These are phyloP conservation scores for Erannis defoliaria DNA, from an alignment of 2,888 invertebrate species.

Conservation along the genomic window DNA sequence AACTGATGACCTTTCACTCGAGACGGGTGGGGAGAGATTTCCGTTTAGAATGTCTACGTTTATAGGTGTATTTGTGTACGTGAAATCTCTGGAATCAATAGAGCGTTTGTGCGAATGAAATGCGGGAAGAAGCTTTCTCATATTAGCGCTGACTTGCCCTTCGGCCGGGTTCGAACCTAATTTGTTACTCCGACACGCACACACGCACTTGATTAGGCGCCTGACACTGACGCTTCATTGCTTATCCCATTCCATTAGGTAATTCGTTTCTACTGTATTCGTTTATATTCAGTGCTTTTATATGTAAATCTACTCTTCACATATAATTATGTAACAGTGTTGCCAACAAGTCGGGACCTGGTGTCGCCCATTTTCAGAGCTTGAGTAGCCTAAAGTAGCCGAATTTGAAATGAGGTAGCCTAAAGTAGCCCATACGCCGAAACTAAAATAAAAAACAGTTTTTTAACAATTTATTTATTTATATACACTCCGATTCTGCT, in stretches of 20 bases:
- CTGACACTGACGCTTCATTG: conserved; percentile 54
- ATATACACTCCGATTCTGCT: too few relatives aligned
- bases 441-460: too few relatives aligned
- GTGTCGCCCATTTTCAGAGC: too few relatives aligned
- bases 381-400: too few relatives aligned
- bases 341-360: too few relatives aligned
- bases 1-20: conserved; percentile 66
- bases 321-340: too few relatives aligned
- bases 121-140: conserved; percentile 31
- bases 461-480: too few relatives aligned
- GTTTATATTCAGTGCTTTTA: conserved; percentile 22
- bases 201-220: conserved; percentile 63
- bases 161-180: conserved; percentile 55
- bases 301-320: not conserved
- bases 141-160: conserved; percentile 47
- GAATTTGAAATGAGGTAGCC: too few relatives aligned
- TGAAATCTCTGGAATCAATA: conserved; percentile 33
- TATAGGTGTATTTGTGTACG: conserved; percentile 41
- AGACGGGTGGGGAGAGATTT: conserved; percentile 60
- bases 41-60: conserved; percentile 52
- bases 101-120: conserved; percentile 32
- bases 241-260: conserved; percentile 46
- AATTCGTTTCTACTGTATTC: conserved; percentile 37
- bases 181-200: conserved; percentile 58
- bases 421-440: too few relatives aligned